These are phyloP conservation scores for Anthopleura sola DNA, from an alignment of 64 coral and sea anemone species.

Conservation along the genomic window DNA sequence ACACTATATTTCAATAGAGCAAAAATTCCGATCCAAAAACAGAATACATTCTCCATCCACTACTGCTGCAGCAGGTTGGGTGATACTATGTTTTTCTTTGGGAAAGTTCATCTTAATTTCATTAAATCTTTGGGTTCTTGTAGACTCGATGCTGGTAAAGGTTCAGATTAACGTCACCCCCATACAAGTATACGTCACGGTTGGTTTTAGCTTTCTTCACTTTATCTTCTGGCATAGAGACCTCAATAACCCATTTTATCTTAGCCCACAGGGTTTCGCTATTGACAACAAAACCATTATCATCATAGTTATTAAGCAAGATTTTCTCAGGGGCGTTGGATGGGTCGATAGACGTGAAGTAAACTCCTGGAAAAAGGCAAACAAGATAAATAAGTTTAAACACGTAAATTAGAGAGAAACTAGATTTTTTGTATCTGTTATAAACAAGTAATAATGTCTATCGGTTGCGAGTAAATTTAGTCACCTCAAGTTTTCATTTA, in stretches of 20 bases:
- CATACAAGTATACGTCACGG: conserved; percentile 15
- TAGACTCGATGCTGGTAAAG: background rate
- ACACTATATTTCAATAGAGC: too few species aligned
- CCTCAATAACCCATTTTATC: conserved; percentile 16
- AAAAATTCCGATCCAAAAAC: too few species aligned
- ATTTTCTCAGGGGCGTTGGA: background rate
- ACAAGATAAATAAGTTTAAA: too few species aligned
- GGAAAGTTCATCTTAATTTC: too few species aligned
- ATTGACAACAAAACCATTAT: background rate
- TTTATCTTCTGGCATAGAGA: background rate
- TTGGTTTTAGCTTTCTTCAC: conserved; percentile 12
- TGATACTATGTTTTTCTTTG: too few species aligned
- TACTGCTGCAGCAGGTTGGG: too few species aligned
- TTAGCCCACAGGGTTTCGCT: background rate
- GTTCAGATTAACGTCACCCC: background rate
- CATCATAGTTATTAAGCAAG: conserved; percentile 8
- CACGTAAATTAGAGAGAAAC: too few species aligned
- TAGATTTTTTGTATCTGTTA: too few species aligned
- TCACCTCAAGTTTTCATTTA: too few species aligned
- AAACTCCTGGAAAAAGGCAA: background rate
- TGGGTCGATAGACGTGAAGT: conserved; percentile 3
- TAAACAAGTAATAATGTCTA: too few species aligned
- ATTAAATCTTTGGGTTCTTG: background rate
- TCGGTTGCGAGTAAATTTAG: too few species aligned
- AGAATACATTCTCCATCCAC: too few species aligned